phyloP scores from a whole-genome alignment of 2,113 vertebrate genomes.

The Mugil cephalus region DNA sequence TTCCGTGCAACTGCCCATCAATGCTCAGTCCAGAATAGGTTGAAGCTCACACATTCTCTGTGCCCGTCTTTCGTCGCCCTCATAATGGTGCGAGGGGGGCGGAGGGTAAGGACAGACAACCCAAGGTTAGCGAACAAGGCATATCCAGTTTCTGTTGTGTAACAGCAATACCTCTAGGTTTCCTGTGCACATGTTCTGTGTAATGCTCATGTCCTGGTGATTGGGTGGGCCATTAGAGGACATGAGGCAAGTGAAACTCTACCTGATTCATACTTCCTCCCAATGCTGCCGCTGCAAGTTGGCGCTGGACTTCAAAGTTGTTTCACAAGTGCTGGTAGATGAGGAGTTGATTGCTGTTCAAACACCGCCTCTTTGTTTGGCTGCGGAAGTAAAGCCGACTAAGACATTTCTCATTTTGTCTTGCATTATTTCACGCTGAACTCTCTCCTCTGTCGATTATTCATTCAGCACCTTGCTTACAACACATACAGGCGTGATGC shows the following conservation, averaged over 20 bases:
- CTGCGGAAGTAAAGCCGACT: constrained; percentile 19
- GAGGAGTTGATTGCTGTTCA: constrained; percentile 23
- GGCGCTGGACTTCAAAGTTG: constrained; percentile 61
- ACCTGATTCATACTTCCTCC: constrained; percentile 68
- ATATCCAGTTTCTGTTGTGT: constrained; percentile 83
- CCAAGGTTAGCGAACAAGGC: constrained; percentile 79
- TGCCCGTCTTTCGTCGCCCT: constrained; percentile 73
- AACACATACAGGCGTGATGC: constrained; percentile 51
- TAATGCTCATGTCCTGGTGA: constrained; percentile 72
- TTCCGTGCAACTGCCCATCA: constrained; percentile 11
- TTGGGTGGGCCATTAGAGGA: constrained; percentile 75
- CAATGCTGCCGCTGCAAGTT: constrained; percentile 46
- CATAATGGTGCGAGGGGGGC: constrained; percentile 67
- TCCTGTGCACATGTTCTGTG: constrained; percentile 80
- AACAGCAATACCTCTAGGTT: constrained; percentile 78
- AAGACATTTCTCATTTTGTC: constrained; percentile 20
- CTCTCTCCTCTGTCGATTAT: constrained; percentile 19
- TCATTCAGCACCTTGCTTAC: constrained; percentile 16
- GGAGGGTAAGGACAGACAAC: constrained; percentile 70
- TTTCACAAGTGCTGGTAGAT: constrained; percentile 21
- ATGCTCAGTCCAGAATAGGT: constrained; percentile 46
- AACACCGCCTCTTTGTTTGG: constrained; percentile 37
- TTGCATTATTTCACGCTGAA: constrained; percentile 25
- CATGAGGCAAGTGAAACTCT: constrained; percentile 75
- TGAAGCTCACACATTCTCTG: constrained; percentile 70